Evolutionary conservation across 2,888 invertebrate species (phyloP).

Genomic region (Andrena minutula): DNA sequence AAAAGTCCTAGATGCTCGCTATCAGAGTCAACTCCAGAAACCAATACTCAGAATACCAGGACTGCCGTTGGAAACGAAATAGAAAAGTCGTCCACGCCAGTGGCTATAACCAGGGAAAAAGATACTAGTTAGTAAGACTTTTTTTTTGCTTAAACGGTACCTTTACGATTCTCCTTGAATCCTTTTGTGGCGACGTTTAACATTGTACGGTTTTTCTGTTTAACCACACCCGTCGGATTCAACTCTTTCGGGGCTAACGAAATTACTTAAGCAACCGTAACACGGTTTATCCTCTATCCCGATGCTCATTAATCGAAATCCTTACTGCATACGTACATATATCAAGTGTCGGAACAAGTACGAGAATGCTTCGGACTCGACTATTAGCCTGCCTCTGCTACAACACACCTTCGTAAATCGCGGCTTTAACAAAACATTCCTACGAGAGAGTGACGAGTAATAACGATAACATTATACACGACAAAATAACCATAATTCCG

Average conservation of each 20-base stretch:
- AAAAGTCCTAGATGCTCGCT: slow-evolving; percentile 83
- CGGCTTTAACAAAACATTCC: slow-evolving; percentile 9
- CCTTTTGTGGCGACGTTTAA: slow-evolving; percentile 30
- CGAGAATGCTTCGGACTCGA: background rate
- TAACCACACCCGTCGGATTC: background rate
- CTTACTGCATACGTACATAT: background rate
- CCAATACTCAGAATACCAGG: slow-evolving; percentile 77
- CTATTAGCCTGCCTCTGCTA: background rate
- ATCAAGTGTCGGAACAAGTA: background rate
- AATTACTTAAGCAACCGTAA: background rate
- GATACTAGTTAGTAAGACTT: slow-evolving; percentile 80
- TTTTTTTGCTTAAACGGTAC: slow-evolving; percentile 47
- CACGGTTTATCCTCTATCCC: background rate
- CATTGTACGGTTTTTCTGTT: slow-evolving; percentile 12
- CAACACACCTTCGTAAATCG: background rate
- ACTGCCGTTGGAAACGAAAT: slow-evolving; percentile 77
- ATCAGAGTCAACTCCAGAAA: slow-evolving; percentile 81
- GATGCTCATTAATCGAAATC: background rate
- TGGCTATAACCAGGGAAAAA: slow-evolving; percentile 76
- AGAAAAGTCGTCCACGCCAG: slow-evolving; percentile 74
- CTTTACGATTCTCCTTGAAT: slow-evolving; percentile 30
- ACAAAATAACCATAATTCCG: background rate
- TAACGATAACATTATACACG: background rate
- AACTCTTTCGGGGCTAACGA: background rate
- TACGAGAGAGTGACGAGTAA: background rate